Evolutionary conservation across 2,888 invertebrate genomes (phyloP).

Genomic region (Aquatica leii): DNA sequence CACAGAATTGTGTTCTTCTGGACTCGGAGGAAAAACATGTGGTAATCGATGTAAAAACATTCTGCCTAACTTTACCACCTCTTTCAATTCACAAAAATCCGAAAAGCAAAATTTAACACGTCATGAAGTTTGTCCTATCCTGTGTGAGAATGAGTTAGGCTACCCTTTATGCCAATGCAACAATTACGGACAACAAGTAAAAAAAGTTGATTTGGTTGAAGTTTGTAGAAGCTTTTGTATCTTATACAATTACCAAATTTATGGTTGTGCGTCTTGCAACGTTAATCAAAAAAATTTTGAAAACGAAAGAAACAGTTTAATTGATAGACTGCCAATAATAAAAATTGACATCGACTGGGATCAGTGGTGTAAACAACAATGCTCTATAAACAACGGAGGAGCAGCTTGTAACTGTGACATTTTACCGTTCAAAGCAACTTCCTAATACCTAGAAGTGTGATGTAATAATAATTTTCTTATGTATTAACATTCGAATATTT

Average conservation of each 20-base stretch:
- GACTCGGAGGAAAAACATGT: slow-evolving; percentile 66
- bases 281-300: slow-evolving; percentile 12
- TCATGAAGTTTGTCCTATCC: slow-evolving; percentile 65
- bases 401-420: slow-evolving; percentile 79
- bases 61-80: slow-evolving; percentile 63
- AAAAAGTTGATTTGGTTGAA: slow-evolving; percentile 58
- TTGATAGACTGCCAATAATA: no score
- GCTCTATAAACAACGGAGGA: slow-evolving; percentile 75
- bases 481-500: no score
- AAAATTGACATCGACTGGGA: slow-evolving; percentile 64
- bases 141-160: slow-evolving; percentile 69
- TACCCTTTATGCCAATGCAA: slow-evolving; percentile 65
- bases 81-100: slow-evolving; percentile 50
- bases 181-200: background rate
- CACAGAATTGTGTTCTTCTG: slow-evolving; percentile 58
- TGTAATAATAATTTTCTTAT: no score
- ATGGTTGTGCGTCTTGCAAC: slow-evolving; percentile 61
- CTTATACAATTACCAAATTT: slow-evolving; percentile 52
- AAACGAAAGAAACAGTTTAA: background rate
- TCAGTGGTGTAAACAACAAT: slow-evolving; percentile 71
- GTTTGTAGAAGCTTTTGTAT: slow-evolving; percentile 65
- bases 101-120: slow-evolving; percentile 58
- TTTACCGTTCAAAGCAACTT: slow-evolving; percentile 59
- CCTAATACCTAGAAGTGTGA: no score
- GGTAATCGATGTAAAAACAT: slow-evolving; percentile 64